These are phyloP conservation scores for Danio jaintianensis DNA, from an alignment of 2,797 vertebrate genomes.

Conservation along the genomic window DNA sequence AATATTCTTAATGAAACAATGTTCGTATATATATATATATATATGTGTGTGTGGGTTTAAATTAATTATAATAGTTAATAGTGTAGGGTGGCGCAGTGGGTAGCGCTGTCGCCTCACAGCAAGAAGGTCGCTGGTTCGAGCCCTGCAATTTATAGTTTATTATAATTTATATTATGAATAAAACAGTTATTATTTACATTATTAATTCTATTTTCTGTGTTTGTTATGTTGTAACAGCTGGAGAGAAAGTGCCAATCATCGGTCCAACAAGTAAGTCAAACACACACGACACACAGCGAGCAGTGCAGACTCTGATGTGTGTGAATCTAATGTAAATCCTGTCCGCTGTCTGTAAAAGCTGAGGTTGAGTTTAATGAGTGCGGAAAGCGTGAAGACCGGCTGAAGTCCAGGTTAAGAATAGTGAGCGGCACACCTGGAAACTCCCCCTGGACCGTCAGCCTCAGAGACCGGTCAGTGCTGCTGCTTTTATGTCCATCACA, in stretches of 20 bases:
- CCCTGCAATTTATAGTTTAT: too few species aligned
- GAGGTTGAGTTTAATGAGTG: conserved; percentile 86
- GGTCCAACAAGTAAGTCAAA: conserved; percentile 74
- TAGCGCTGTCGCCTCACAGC: too few species aligned
- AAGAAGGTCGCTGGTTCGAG: too few species aligned
- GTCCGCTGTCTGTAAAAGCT: conserved; percentile 71
- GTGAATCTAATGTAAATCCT: background rate
- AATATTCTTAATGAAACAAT: too few species aligned
- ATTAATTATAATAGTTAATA: too few species aligned
- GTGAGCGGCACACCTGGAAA: conserved; percentile 89
- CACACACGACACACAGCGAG: background rate
- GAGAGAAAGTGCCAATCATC: conserved; percentile 74
- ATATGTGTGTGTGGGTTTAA: too few species aligned
- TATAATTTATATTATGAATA: background rate
- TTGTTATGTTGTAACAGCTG: conserved; percentile 72
- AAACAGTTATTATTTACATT: too few species aligned
- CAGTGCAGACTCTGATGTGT: background rate
- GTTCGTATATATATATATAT: too few species aligned
- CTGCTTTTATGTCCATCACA: background rate
- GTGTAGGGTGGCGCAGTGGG: too few species aligned
- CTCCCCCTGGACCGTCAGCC: conserved; percentile 96
- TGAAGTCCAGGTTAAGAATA: conserved; percentile 71
- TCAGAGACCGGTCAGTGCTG: conserved; percentile 86
- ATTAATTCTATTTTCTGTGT: conserved; percentile 50
- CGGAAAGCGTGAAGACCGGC: conserved; percentile 83